phyloP scores from a whole-genome alignment of 2,113 vertebrate species.

The Calyptommatus sinebrachiatus region DNA sequence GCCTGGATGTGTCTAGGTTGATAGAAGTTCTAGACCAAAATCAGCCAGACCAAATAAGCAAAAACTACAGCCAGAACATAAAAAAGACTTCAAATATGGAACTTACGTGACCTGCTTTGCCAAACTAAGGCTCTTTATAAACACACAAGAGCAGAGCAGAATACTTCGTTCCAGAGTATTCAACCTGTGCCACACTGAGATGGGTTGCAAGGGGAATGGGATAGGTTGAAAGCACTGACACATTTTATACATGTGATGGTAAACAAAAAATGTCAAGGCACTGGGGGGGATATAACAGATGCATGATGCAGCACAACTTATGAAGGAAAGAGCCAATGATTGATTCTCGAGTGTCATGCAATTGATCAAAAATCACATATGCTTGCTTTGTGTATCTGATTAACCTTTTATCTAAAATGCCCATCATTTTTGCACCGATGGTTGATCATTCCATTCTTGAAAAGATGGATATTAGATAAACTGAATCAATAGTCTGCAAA shows the following conservation, averaged over 20 bases:
- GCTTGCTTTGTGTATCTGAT: conserved; percentile 71
- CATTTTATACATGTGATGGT: not conserved
- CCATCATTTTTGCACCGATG: conserved; percentile 68
- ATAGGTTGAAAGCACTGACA: no score
- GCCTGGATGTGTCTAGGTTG: no score
- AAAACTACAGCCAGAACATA: no score
- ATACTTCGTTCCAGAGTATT: not conserved
- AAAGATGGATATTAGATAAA: conserved; percentile 73
- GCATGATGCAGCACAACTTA: not conserved
- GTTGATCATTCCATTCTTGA: conserved; percentile 67
- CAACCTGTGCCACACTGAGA: not conserved
- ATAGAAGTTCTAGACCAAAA: no score
- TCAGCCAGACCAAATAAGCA: no score
- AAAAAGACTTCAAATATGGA: no score
- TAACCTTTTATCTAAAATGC: conserved; percentile 69
- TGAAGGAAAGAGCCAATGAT: conserved; percentile 12
- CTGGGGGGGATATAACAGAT: no score
- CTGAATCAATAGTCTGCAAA: conserved; percentile 70
- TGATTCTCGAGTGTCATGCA: conserved; percentile 50
- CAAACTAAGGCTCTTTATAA: no score
- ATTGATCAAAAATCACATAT: conserved; percentile 54
- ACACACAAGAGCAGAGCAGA: no score
- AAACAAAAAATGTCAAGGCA: no score
- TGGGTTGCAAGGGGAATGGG: no score
- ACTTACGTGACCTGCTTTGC: no score